Percentiles rank a stretch among this genome's conserved stretches.
Evolutionary conservation across 2,113 vertebrate genomes (phyloP).

Genomic region (Vulpes ferrilata): DNA sequence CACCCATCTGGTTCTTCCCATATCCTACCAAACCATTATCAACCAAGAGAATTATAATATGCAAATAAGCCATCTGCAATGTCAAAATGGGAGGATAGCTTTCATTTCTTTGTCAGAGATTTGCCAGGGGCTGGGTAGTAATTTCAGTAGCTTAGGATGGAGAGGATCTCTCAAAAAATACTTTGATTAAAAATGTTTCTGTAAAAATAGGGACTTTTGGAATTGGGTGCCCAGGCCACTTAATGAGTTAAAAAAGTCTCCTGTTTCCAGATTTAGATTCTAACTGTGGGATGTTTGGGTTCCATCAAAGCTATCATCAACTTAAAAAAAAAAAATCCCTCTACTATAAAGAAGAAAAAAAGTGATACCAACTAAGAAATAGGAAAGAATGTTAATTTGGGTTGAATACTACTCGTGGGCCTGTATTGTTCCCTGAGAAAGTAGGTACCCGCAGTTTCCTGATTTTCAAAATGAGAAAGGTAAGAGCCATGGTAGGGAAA

Average conservation of each 20-base stretch:
- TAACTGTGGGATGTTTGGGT: background rate
- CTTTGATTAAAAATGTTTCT: background rate
- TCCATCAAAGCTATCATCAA: background rate
- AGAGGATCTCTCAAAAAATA: background rate
- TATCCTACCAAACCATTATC: slow-evolving; percentile 45
- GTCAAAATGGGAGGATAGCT: background rate
- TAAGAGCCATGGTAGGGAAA: background rate
- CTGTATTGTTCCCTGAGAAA: background rate
- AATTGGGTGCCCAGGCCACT: background rate
- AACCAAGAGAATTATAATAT: slow-evolving; percentile 59
- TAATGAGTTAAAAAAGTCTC: background rate
- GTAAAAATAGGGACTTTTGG: background rate
- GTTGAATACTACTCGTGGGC: background rate
- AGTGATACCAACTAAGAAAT: background rate
- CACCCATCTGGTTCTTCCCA: slow-evolving; percentile 72
- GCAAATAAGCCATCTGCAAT: slow-evolving; percentile 77
- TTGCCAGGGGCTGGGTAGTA: background rate
- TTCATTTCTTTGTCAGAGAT: slow-evolving; percentile 53
- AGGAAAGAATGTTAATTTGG: background rate
- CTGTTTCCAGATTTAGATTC: background rate
- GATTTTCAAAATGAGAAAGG: slow-evolving; percentile 13
- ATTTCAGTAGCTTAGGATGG: slow-evolving; percentile 48
- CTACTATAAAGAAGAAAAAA: background rate
- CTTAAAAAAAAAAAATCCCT: background rate
- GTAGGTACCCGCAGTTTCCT: background rate